Conservation (phyloP, 2,797 vertebrate genomes). For the Bovichtus variegatus region DNA sequence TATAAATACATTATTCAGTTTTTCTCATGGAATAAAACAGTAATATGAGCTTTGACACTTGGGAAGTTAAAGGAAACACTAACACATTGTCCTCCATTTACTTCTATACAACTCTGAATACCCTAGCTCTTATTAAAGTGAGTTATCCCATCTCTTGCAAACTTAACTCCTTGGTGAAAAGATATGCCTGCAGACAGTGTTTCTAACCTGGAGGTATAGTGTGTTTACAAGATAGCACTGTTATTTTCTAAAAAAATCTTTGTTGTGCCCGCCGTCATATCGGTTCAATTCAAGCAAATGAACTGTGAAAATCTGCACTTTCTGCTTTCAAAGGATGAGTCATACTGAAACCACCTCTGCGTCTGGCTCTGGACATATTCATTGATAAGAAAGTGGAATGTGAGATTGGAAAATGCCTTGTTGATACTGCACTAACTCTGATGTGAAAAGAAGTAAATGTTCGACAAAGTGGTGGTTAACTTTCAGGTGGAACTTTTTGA, state of each 20-base stretch:
- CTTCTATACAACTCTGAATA: constrained; percentile 11
- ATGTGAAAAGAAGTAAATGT: not conserved
- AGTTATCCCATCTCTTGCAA: not conserved
- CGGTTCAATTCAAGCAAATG: constrained; percentile 24
- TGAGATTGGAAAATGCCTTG: not conserved
- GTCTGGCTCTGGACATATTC: constrained; percentile 7
- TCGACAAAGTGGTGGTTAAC: not conserved
- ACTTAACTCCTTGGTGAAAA: constrained; percentile 1
- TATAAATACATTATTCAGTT: not conserved
- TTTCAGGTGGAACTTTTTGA: not conserved
- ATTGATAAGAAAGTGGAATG: constrained; percentile 4
- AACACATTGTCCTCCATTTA: not conserved
- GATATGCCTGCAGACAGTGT: constrained; percentile 11
- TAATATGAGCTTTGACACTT: not conserved
- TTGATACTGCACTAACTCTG: not conserved
- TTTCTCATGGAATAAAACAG: not conserved
- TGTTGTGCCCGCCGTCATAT: constrained; percentile 36
- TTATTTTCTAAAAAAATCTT: constrained; percentile 43
- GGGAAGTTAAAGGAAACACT: not conserved
- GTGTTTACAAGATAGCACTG: constrained; percentile 41
- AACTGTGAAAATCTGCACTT: constrained; percentile 49
- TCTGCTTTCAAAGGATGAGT: constrained; percentile 47
- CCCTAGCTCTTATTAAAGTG: not conserved
- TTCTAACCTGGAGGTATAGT: constrained; percentile 27
- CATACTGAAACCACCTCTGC: constrained; percentile 22